phyloP scores from a whole-genome alignment of 2,888 invertebrate genomes.

The Chloromyia formosa region DNA sequence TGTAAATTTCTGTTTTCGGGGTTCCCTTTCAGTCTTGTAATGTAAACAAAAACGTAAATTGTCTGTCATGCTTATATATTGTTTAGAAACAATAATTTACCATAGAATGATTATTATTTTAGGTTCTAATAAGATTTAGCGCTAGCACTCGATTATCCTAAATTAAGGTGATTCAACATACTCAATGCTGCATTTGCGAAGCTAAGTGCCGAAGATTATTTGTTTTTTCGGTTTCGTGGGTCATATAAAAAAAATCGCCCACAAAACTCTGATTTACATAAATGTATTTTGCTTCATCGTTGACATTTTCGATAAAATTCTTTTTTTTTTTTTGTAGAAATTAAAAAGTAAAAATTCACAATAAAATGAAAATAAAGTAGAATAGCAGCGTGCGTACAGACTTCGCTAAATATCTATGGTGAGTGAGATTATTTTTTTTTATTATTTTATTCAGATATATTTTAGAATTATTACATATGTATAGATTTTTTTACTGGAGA shows the following conservation, averaged over 20 bases:
- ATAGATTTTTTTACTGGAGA: background rate
- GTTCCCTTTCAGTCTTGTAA: too few species aligned
- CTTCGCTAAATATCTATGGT: slow-evolving; percentile 41
- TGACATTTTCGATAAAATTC: too few species aligned
- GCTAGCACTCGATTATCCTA: slow-evolving; percentile 20
- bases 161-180: slow-evolving; percentile 27
- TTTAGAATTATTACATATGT: slow-evolving; percentile 4
- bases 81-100: too few species aligned
- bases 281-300: too few species aligned
- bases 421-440: slow-evolving; percentile 14
- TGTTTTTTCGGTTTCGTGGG: slow-evolving; percentile 3
- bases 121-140: slow-evolving; percentile 8
- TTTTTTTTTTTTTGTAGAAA: slow-evolving; percentile 12
- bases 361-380: slow-evolving; percentile 19
- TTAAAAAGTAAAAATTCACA: background rate
- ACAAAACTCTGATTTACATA: slow-evolving; percentile 12
- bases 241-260: slow-evolving; percentile 6
- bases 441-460: slow-evolving; percentile 16
- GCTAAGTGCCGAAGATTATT: slow-evolving; percentile 44
- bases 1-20: too few species aligned
- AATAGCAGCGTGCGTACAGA: slow-evolving; percentile 48
- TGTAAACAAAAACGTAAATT: too few species aligned
- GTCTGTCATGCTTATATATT: too few species aligned
- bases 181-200: slow-evolving; percentile 43
- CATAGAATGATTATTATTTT: slow-evolving; percentile 2